Evolutionary conservation across 2,113 vertebrate species (phyloP), one percentile per base, ranked within the genome.

Genomic region (Taurulus bubalis): DNA sequence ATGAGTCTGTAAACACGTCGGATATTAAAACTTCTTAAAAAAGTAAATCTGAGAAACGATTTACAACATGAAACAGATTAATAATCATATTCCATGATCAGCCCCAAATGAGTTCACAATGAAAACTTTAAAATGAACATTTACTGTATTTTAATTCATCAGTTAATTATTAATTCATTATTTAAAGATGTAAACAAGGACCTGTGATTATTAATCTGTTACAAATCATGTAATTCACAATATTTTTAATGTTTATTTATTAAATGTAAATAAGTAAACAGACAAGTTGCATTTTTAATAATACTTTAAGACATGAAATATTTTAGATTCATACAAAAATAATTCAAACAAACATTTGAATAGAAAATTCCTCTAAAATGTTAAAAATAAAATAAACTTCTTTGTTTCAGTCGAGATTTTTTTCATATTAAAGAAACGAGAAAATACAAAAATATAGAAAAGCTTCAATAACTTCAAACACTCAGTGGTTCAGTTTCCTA

Each of bases 391-490:
- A 66, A 77, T 60, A 8, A 30, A 32, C 26, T 34, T 34, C 26
- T 34, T 34, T 34, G 3, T 6, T 34, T 34, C 34, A 34, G 34
- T 34, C 34, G 6, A 34, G 34, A 34, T 34, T 34, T 12, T 14
- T 4, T 14, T 30, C 20, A 59, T 30, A 24, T 59, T 59, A 76
- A 40, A 53, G 32, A 36, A 40, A 75, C 8, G 0, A 34, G 12
- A 7, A 45, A 51, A 71, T 71, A 72, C 38, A 72, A 72, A 79
- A 73, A 74, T 34, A 58, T 15, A 73, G 24, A 75, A 60, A 45
- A 28, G 36, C 36, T 7, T 58, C 53, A 28, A 58, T 15, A 62
- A n/a, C 26, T 49, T 68, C 24, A 62, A 59, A 26, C 12, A 1
- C 16, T 20, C 15, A 5, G 55, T 28, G 28, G 28, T 15, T 26